Evolutionary conservation across 2,113 vertebrate genomes (phyloP).

Genomic region (Tetrax tetrax): DNA sequence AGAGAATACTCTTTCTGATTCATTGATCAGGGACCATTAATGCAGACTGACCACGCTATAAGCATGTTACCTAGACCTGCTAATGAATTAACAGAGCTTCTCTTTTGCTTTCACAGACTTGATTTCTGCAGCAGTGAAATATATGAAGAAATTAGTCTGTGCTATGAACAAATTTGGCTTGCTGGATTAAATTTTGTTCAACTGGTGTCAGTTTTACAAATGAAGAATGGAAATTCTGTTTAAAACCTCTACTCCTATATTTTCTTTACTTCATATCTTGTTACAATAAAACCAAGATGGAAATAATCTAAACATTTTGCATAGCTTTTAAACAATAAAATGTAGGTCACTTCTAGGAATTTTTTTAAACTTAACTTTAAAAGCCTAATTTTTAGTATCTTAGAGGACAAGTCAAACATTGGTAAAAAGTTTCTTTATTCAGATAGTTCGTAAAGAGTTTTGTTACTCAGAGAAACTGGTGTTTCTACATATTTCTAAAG

Average conservation of each 20-base stretch:
- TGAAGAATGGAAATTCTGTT: neutral
- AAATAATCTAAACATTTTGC: neutral
- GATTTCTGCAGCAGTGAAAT: neutral
- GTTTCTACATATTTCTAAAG: neutral
- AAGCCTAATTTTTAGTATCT: neutral
- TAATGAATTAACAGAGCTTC: neutral
- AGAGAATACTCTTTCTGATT: neutral
- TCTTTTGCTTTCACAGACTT: neutral
- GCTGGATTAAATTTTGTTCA: neutral
- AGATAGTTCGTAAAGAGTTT: neutral
- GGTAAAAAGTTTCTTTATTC: neutral
- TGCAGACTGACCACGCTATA: neutral
- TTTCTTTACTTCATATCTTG: neutral
- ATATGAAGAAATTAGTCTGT: neutral
- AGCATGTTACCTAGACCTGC: neutral
- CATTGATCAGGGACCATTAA: neutral
- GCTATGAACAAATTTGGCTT: neutral
- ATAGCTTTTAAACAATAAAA: neutral
- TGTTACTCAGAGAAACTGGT: neutral
- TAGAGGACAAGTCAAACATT: neutral
- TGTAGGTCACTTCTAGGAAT: neutral
- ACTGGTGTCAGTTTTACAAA: neutral
- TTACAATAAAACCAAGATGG: neutral
- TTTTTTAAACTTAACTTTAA: neutral
- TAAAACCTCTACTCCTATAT: neutral